These are phyloP conservation scores for Nyctereutes procyonoides DNA, from an alignment of 2,113 vertebrate genomes.

Conservation along the genomic window DNA sequence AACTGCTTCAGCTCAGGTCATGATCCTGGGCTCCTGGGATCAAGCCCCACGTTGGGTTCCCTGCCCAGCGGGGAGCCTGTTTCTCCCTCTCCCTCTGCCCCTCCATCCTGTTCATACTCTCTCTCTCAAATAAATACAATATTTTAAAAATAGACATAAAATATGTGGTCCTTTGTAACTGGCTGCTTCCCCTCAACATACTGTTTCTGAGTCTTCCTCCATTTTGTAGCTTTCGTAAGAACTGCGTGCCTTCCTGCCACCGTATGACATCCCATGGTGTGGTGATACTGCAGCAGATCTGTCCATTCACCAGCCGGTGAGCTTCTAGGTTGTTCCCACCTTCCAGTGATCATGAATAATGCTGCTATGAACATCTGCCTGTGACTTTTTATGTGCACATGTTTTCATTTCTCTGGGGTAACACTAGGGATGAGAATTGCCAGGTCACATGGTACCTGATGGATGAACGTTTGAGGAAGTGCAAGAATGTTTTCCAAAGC, in stretches of 20 bases:
- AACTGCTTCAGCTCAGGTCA: too few species aligned
- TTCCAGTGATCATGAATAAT: background rate
- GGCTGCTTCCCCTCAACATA: background rate
- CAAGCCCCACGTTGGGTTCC: too few species aligned
- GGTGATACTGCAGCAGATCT: background rate
- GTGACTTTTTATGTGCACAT: too few species aligned
- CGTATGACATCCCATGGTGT: fast-evolving
- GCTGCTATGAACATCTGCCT: background rate
- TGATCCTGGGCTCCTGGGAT: too few species aligned
- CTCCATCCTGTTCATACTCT: too few species aligned
- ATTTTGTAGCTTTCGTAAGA: fast-evolving
- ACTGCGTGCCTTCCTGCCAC: background rate
- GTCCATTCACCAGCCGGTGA: background rate
- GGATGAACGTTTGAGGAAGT: background rate
- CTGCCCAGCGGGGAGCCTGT: too few species aligned
- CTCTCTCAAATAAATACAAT: too few species aligned
- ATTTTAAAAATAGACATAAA: too few species aligned
- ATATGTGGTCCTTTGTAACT: background rate
- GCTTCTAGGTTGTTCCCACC: too few species aligned
- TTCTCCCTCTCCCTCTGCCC: too few species aligned
- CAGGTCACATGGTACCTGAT: background rate
- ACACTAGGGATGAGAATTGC: too few species aligned
- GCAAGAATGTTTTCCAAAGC: background rate
- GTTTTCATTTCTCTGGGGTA: background rate
- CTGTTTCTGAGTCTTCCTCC: background rate